Percentiles rank a stretch among this genome's conserved stretches.
These are phyloP conservation scores for Litoditis marina DNA, from an alignment of 2,888 invertebrate species.

Conservation along the genomic window DNA sequence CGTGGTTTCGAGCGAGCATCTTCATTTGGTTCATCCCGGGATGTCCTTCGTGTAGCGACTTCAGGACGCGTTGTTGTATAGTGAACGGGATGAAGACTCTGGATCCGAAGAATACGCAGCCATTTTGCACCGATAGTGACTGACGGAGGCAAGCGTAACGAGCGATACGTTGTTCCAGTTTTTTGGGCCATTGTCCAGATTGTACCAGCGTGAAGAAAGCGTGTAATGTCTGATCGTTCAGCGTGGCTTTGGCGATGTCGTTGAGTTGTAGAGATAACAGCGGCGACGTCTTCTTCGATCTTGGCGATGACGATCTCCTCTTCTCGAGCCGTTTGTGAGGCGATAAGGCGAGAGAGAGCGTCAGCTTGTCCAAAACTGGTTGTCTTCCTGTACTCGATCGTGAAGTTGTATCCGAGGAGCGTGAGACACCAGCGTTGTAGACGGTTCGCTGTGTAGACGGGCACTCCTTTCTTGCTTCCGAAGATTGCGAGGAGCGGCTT, in stretches of 20 bases:
- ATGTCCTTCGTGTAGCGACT: slow-evolving; percentile 50
- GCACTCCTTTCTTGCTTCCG: slow-evolving; percentile 40
- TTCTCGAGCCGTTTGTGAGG: neutral
- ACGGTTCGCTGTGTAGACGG: slow-evolving; percentile 51
- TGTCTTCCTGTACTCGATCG: slow-evolving; percentile 57
- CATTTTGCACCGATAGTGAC: no score
- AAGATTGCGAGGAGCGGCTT: slow-evolving; percentile 59
- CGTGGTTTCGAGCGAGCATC: slow-evolving; percentile 44
- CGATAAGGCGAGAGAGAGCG: slow-evolving; percentile 53
- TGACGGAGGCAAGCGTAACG: no score
- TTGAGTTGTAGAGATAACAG: no score
- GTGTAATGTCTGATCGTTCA: no score
- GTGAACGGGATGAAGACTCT: slow-evolving; percentile 48
- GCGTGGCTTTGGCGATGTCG: no score
- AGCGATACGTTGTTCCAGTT: no score
- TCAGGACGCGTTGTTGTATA: slow-evolving; percentile 31
- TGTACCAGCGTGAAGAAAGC: no score
- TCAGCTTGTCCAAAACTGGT: slow-evolving; percentile 58
- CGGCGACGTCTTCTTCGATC: no score
- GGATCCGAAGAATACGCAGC: no score
- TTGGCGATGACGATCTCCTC: slow-evolving; percentile 24
- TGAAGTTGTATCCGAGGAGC: slow-evolving; percentile 60
- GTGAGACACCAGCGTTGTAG: slow-evolving; percentile 53
- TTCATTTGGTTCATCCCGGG: slow-evolving; percentile 55
- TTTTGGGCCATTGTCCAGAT: no score